Evolutionary conservation across 2,113 vertebrate genomes (phyloP), one percentile per base, ranked within the genome.

Genomic region (Zosterops pallidus): DNA sequence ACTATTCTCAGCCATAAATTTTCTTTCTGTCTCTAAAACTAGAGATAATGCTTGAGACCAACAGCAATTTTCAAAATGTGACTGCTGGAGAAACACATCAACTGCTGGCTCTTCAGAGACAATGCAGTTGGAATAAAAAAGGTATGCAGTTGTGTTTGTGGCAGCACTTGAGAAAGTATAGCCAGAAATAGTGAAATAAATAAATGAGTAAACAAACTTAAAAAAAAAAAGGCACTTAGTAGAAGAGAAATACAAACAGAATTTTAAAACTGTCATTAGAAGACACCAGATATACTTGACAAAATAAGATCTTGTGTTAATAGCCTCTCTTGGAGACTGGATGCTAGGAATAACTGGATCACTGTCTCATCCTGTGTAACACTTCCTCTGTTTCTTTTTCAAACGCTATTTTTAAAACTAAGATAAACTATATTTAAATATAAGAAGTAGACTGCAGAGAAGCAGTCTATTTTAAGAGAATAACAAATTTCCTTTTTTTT

Each of bases 331-430:
- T 91, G 56, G 64, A 78, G 44, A 49, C 59, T 0, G 0, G 63
- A 85, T 76, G 18, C 39, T 21, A 63, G 47, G 21, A 88, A 39
- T 70, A 80, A 47, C 59, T 53, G 52, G 55, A 80, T 90, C 29
- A 65, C 24, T 71, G n/a, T 65, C 63, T 94, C 21, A 76, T 53
- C 13, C 39, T 86, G 25, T 4, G 8, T 26, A 79, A 62, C 28
- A 41, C 15, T 95, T 93, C 78, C 89, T 77, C 21, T 69, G 19
- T 37, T 89, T 35, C 22, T 74, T 39, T 91, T 88, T 67, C 5
- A 83, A 75, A 71, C 37, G 29, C 6, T 95, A 39, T 88, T 93
- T 96, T 95, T 49, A 92, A 77, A 85, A 67, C 33, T 14, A 60
- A 90, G 50, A 83, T 37, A 93, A 95, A 81, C 47, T 47, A 0